Base-by-base conservation (phyloP, 2,888 invertebrate genomes). In the Dasysyrphus albostriatus region DNA sequence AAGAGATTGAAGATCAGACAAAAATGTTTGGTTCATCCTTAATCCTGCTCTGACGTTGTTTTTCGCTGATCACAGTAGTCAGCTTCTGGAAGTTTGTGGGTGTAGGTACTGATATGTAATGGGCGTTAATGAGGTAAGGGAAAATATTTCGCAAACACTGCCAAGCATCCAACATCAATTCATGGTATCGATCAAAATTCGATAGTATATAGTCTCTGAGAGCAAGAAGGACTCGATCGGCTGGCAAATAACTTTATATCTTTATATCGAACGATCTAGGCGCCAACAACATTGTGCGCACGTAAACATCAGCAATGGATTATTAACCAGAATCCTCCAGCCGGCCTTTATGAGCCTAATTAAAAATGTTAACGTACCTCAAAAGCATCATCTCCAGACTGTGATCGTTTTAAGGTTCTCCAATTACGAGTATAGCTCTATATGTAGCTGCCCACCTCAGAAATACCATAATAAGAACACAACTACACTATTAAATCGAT, bases 71-170 rank as follows among this genome's bases (percentile, higher is more conserved):
- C 37, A 10, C 58, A 47, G 29, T 14, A 24, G 39, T 24, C n/a
- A 37, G 54, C 70, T 67, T n/a, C 80, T 69, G 58, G 7, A 74
- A 37, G 56, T 29, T 61, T 61, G 84, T 76, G 80, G 85, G 85
- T 74, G 85, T 24, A 24, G 24, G 3, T 63, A 69, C 49, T 58
- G 81, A 82, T 85, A 74, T 78, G 70, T 79, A 56, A 59, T 32
- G 79, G 87, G 87, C 83, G 87, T 87, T 87, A 87, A 87, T 87
- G 82, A 87, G 87, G 79, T 83, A 79, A 78, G 78, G 73, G 24
- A 34, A 51, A 56, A 59, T 69, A 39, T 24, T 32, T 39, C 19
- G 32, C 37, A 42, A 19, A 39, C 49, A 65, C 34, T 34, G 54
- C 29, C 44, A 54, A 56, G 83, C 37, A 72, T 54, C 73, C 79